Percentiles rank a stretch among this genome's conserved stretches.
phyloP scores from a whole-genome alignment of 2,113 vertebrate species.

The Nothocercus julius region DNA sequence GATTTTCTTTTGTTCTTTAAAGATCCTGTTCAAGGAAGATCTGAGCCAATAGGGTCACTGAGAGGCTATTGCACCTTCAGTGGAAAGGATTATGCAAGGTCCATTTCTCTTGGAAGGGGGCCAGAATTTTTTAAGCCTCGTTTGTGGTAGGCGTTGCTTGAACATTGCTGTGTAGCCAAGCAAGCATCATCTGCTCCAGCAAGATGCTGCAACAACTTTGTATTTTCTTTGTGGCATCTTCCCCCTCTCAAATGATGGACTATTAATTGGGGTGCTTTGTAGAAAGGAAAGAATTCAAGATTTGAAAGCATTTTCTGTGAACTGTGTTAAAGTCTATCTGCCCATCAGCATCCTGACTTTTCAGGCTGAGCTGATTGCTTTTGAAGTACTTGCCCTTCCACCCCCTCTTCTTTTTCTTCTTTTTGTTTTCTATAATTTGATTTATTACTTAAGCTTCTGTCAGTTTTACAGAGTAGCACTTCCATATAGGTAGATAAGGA shows the following conservation, averaged over 20 bases:
- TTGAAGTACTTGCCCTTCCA: neutral
- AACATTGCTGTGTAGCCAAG: constrained; percentile 40
- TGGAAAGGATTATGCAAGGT: constrained; percentile 13
- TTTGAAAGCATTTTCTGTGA: neutral
- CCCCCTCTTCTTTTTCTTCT: neutral
- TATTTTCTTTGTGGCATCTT: neutral
- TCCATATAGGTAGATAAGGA: neutral
- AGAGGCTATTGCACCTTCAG: constrained; percentile 51
- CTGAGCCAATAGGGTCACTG: constrained; percentile 58
- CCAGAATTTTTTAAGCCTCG: constrained; percentile 20
- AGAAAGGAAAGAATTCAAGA: neutral
- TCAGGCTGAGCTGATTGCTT: neutral
- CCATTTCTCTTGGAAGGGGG: constrained; percentile 53
- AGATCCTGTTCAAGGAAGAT: constrained; percentile 55
- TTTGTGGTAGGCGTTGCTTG: constrained; percentile 60
- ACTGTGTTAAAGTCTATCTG: neutral
- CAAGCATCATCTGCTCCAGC: constrained; percentile 42
- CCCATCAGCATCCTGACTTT: neutral
- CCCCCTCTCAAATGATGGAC: neutral
- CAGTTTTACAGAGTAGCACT: neutral
- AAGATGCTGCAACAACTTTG: neutral
- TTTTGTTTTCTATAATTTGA: neutral
- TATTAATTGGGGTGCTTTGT: neutral
- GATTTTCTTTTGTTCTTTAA: constrained; percentile 67
- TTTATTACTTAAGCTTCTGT: constrained; percentile 17